A percentile compares a stretch with the other conserved stretches of the same genome.
phyloP scores from a whole-genome alignment of 2,113 vertebrate species.

The Glareola pratincola region DNA sequence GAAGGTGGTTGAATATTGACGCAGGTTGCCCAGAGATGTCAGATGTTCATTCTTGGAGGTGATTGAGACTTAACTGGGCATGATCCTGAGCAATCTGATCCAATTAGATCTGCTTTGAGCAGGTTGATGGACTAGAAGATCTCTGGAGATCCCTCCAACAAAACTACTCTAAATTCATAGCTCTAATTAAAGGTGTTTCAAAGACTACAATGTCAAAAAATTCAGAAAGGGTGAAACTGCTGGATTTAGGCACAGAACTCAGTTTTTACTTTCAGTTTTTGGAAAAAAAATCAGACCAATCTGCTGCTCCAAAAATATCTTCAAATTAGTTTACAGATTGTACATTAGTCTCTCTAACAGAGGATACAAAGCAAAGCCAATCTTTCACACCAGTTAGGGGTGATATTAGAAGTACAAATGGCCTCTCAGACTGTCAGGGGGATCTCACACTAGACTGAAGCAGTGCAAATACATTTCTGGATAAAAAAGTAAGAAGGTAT shows the following conservation, averaged over 20 bases:
- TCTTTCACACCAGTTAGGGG: neutral
- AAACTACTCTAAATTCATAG: neutral
- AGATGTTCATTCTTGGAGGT: neutral
- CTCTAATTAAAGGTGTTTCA: neutral
- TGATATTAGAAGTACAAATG: neutral
- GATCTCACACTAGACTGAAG: neutral
- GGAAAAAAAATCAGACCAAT: neutral
- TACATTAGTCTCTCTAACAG: neutral
- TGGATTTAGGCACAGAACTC: neutral
- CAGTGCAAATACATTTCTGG: neutral
- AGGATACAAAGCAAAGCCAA: neutral
- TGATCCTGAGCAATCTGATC: neutral
- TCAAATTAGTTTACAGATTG: neutral
- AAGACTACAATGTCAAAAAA: neutral
- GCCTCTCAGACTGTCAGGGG: neutral
- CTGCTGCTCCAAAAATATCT: neutral
- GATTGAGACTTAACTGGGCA: neutral
- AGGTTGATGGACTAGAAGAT: neutral
- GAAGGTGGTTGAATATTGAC: neutral
- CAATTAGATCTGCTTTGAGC: neutral
- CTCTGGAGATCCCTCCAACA: neutral
- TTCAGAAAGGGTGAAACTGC: neutral
- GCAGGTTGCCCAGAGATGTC: neutral
- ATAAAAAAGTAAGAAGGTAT: neutral
- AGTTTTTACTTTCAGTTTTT: neutral